Evolutionary conservation across 2,113 vertebrate genomes (phyloP).

Genomic region (Typhlomys cinereus): DNA sequence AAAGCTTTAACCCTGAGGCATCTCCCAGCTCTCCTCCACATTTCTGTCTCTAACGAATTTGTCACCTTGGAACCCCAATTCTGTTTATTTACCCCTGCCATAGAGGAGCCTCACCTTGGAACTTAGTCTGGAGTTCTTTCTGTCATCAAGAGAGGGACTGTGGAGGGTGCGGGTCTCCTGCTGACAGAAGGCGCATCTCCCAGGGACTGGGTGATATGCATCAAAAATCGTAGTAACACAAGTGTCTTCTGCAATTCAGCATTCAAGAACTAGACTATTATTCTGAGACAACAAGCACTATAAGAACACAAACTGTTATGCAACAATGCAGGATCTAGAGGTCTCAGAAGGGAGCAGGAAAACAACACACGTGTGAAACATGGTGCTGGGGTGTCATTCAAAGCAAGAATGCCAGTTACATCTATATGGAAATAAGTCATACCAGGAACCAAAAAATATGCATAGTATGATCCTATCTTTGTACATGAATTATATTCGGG

Average conservation of each 20-base stretch:
- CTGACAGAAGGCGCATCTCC: not conserved
- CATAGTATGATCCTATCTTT: not conserved
- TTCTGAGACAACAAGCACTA: not conserved
- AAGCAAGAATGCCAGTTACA: not conserved
- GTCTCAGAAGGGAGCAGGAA: not conserved
- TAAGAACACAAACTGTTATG: constrained; percentile 16
- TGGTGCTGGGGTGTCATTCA: not conserved
- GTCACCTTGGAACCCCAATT: not conserved
- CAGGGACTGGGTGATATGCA: not conserved
- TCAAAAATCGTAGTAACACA: not conserved
- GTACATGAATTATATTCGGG: not conserved
- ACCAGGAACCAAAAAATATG: not conserved
- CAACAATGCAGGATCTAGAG: not conserved
- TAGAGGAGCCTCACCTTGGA: not conserved
- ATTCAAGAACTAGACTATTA: not conserved
- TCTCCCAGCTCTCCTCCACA: too few relatives aligned
- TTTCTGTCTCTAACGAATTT: not conserved
- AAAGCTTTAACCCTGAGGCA: too few relatives aligned
- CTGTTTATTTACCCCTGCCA: not conserved
- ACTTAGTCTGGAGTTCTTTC: not conserved
- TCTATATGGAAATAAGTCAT: constrained; percentile 3
- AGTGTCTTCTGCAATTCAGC: not conserved
- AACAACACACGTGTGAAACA: not conserved
- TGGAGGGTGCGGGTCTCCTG: not conserved
- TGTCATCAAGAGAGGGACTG: not conserved